Conservation (phyloP, 2,113 vertebrate genomes). For the Rhadina sibilatrix region DNA sequence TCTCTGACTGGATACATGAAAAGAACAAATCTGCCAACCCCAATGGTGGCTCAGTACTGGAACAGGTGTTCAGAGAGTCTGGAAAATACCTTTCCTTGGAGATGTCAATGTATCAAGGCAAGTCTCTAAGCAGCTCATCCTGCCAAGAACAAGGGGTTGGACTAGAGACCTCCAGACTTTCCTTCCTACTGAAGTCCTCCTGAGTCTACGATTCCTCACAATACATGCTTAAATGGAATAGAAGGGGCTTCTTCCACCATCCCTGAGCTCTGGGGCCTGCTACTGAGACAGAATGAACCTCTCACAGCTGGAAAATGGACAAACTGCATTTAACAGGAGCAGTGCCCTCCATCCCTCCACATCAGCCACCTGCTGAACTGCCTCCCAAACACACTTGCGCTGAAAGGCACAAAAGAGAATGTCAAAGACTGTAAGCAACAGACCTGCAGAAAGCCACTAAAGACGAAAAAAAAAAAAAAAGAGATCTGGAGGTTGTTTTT, state of each 20-base stretch:
- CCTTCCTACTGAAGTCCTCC: neutral
- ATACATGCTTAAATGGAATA: neutral
- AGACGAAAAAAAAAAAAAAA: neutral
- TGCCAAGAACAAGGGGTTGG: neutral
- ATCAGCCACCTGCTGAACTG: neutral
- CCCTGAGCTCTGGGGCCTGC: neutral
- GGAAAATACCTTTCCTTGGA: neutral
- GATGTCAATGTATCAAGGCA: neutral
- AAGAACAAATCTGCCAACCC: fast-evolving
- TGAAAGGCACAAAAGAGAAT: neutral
- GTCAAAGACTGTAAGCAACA: neutral
- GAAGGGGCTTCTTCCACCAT: neutral
- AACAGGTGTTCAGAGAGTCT: neutral
- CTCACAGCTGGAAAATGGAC: neutral
- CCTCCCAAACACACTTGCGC: neutral
- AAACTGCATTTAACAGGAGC: neutral
- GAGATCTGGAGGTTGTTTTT: neutral
- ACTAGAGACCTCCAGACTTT: neutral
- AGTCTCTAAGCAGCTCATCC: neutral
- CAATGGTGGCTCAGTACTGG: neutral
- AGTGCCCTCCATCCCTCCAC: neutral
- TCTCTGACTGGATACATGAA: fast-evolving
- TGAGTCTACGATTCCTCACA: neutral
- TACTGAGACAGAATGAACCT: neutral
- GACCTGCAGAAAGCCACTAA: neutral